phyloP scores from a whole-genome alignment of 2,888 invertebrate genomes.

The Charanyca ferruginea region DNA sequence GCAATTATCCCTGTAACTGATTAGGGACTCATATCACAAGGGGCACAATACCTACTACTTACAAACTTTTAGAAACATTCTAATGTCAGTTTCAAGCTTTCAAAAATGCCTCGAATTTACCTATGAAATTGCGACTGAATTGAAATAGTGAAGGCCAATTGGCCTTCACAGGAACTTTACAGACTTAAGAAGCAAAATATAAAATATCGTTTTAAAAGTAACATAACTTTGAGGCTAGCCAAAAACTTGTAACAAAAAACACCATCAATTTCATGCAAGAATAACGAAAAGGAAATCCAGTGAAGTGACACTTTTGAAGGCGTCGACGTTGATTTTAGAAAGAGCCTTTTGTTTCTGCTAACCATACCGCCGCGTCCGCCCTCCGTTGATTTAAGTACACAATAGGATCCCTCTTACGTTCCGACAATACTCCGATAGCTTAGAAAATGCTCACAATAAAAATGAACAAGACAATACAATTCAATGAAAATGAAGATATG shows the following conservation, averaged over 20 bases:
- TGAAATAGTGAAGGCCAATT: too few relatives aligned
- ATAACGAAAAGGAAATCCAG: constrained; percentile 73
- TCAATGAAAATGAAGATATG: constrained; percentile 82
- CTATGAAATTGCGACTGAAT: too few relatives aligned
- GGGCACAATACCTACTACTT: too few relatives aligned
- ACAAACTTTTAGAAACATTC: too few relatives aligned
- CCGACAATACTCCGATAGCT: constrained; percentile 84
- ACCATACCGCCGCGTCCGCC: constrained; percentile 75
- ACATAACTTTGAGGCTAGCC: constrained; percentile 17
- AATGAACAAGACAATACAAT: constrained; percentile 82
- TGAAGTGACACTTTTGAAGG: constrained; percentile 81
- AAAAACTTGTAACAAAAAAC: constrained; percentile 52
- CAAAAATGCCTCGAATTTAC: too few relatives aligned
- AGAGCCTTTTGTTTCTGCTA: constrained; percentile 83
- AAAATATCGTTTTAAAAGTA: background rate
- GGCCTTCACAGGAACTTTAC: too few relatives aligned
- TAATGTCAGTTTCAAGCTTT: too few relatives aligned
- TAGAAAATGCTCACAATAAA: constrained; percentile 86
- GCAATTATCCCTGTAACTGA: background rate
- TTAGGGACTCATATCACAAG: background rate
- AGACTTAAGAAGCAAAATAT: constrained; percentile 7
- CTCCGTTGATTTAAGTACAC: constrained; percentile 85
- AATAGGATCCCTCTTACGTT: constrained; percentile 80
- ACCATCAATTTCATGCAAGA: constrained; percentile 65
- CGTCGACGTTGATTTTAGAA: constrained; percentile 80